These are phyloP conservation scores for Drosophila azteca DNA, from an alignment of 1,140 invertebrate genomes.

Conservation along the genomic window DNA sequence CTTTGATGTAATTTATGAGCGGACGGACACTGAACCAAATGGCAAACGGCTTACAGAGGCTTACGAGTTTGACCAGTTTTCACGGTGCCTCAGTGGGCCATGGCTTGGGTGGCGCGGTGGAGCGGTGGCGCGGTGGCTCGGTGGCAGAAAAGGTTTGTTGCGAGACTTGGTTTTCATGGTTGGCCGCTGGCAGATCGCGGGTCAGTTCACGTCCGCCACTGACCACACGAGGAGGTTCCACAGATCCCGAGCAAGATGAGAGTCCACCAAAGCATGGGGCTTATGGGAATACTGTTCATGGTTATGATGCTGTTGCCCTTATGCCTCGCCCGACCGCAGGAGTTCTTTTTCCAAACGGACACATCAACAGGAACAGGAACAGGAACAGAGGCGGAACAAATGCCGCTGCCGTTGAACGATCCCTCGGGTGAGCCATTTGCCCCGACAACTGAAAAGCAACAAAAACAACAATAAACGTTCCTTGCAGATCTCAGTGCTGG, in stretches of 20 bases:
- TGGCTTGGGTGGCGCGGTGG: constrained; percentile 17
- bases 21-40: constrained; percentile 74
- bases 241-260: neutral
- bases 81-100: constrained; percentile 33
- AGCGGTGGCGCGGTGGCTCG: neutral
- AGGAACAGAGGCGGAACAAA: neutral
- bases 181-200: neutral
- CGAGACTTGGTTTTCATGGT: constrained; percentile 57
- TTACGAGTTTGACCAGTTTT: constrained; percentile 73
- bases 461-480: neutral
- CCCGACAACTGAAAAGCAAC: neutral
- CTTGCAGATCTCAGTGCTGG: constrained; percentile 67
- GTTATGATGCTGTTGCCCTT: constrained; percentile 12
- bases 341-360: constrained; percentile 17
- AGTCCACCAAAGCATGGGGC: too few relatives aligned
- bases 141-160: constrained; percentile 69
- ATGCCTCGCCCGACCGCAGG: constrained; percentile 16
- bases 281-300: too few relatives aligned
- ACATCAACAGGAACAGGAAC: constrained; percentile 12
- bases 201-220: constrained; percentile 43
- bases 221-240: constrained; percentile 27
- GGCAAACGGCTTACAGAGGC: constrained; percentile 56
- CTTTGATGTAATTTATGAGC: constrained; percentile 61
- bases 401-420: constrained; percentile 44
- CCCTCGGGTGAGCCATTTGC: constrained; percentile 53